Conservation (phyloP, 53 echinoderm and acorn worm genomes). For the Mesocentrotus franciscanus region DNA sequence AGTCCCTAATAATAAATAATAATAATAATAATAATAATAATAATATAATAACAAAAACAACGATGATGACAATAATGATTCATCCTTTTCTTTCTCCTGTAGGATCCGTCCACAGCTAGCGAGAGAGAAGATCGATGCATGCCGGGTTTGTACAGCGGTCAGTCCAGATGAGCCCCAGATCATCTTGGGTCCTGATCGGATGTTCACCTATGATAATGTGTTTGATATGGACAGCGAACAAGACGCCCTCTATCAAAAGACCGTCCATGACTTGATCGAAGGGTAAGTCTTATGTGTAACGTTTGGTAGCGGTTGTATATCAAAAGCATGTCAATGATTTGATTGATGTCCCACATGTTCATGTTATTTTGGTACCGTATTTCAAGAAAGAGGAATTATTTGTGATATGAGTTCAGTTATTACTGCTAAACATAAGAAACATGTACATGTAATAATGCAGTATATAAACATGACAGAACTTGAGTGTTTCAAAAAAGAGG, state of each 20-base stretch:
- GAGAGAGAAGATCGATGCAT: constrained; percentile 91
- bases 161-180: constrained; percentile 83
- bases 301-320: too few relatives aligned
- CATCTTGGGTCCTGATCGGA: constrained; percentile 85
- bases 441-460: too few relatives aligned
- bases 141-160: constrained; percentile 88
- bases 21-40: background rate
- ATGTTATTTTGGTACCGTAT: too few relatives aligned
- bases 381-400: too few relatives aligned
- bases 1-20: too few relatives aligned
- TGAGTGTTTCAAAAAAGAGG: too few relatives aligned
- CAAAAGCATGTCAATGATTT: background rate
- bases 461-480: too few relatives aligned
- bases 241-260: constrained; percentile 77
- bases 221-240: constrained; percentile 93
- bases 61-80: too few relatives aligned
- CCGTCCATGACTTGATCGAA: constrained; percentile 84
- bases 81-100: background rate
- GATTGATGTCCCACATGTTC: too few relatives aligned
- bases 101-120: constrained; percentile 95
- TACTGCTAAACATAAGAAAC: too few relatives aligned
- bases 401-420: too few relatives aligned
- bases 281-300: constrained; percentile 72
- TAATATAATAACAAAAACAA: background rate
- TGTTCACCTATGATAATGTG: constrained; percentile 95